Conservation (phyloP, 2,797 vertebrate genomes). For the Ptychobarbus kaznakovi region DNA sequence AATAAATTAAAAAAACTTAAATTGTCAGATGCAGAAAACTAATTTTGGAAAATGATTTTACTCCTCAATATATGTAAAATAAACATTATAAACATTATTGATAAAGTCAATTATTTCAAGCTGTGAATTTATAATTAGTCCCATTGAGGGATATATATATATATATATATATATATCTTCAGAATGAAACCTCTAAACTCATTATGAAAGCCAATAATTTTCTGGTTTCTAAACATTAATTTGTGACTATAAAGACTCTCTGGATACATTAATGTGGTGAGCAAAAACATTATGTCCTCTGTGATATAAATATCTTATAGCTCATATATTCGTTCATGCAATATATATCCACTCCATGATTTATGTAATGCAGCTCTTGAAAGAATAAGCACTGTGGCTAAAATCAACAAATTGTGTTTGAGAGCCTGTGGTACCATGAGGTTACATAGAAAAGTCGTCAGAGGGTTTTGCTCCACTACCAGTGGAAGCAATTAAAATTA, state of each 20-base stretch:
- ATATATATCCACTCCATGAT: constrained; percentile 46
- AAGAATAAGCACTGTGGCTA: constrained; percentile 39
- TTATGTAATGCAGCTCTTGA: constrained; percentile 41
- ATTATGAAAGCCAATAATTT: constrained; percentile 40
- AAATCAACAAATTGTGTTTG: constrained; percentile 43
- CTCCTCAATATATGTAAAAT: too few relatives aligned
- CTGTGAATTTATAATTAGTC: too few relatives aligned
- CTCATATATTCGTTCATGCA: constrained; percentile 49
- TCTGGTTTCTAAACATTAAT: constrained; percentile 47
- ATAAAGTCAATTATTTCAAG: too few relatives aligned
- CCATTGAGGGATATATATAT: too few relatives aligned
- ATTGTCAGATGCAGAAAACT: too few relatives aligned
- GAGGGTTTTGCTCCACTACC: neutral
- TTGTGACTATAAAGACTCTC: constrained; percentile 32
- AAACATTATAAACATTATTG: too few relatives aligned
- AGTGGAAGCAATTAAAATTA: constrained; percentile 30
- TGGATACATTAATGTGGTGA: constrained; percentile 34
- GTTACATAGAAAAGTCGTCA: constrained; percentile 10
- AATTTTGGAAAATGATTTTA: too few relatives aligned
- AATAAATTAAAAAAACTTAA: too few relatives aligned
- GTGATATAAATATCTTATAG: constrained; percentile 44
- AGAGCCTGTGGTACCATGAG: constrained; percentile 16
- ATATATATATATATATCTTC: neutral
- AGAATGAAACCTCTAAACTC: constrained; percentile 32
- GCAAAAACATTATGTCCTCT: constrained; percentile 30